Percentiles rank a stretch among this genome's conserved stretches.
Conservation (phyloP, 2,797 vertebrate genomes). For the Merluccius polli region DNA sequence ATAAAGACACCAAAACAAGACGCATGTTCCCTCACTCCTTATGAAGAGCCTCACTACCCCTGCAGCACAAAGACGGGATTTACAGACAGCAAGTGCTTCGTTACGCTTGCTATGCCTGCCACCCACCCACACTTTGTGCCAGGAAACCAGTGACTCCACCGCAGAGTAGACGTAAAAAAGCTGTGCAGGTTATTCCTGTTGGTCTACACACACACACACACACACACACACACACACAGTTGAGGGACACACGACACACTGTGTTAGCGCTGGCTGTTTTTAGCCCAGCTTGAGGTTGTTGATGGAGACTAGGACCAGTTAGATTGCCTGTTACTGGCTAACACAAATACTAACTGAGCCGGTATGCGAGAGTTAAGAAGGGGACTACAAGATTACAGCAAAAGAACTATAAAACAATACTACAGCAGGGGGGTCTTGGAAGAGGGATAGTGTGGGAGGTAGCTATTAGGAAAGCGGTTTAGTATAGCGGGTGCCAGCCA, state of each 20-base stretch:
- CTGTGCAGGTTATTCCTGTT: too few species aligned
- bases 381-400: slow-evolving; percentile 24
- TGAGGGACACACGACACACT: not conserved
- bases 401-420: not conserved
- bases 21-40: not conserved
- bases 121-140: not conserved
- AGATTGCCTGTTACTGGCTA: slow-evolving; percentile 24
- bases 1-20: not conserved
- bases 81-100: not conserved
- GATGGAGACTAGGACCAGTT: slow-evolving; percentile 9
- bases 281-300: not conserved
- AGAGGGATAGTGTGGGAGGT: slow-evolving; percentile 13
- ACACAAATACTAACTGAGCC: slow-evolving; percentile 63
- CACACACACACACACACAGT: not conserved
- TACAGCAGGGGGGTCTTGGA: slow-evolving; percentile 33
- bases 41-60: not conserved
- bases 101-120: not conserved
- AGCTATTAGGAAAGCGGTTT: slow-evolving; percentile 30
- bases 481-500: slow-evolving; percentile 30
- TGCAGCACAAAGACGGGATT: not conserved
- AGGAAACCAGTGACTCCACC: not conserved
- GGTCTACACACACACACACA: not conserved
- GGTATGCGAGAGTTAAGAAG: slow-evolving; percentile 62
- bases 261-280: not conserved
- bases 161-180: too few species aligned